These are phyloP conservation scores for Galerucella nymphaeae DNA, from an alignment of 2,888 invertebrate genomes.

Conservation along the genomic window DNA sequence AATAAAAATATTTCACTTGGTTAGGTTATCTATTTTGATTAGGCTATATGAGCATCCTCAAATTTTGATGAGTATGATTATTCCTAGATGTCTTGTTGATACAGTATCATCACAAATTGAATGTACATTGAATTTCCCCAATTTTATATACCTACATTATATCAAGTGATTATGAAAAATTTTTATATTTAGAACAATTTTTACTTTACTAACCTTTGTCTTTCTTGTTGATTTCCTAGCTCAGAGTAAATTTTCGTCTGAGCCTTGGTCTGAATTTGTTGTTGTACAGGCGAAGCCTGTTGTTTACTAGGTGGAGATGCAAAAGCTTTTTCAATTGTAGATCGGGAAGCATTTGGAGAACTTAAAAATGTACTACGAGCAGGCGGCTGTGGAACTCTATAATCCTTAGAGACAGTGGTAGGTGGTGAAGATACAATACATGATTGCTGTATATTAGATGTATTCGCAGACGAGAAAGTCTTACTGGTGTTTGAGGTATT, in stretches of 20 bases:
- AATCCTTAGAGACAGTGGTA: conserved; percentile 70
- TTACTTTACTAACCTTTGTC: conserved; percentile 13
- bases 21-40: no score
- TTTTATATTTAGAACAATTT: neutral
- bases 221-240: conserved; percentile 59
- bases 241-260: conserved; percentile 84
- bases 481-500: conserved; percentile 56
- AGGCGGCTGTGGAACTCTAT: conserved; percentile 70
- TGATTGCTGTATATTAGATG: conserved; percentile 74
- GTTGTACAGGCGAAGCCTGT: conserved; percentile 58
- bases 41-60: no score
- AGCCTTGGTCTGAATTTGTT: conserved; percentile 77
- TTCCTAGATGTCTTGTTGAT: no score
- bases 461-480: conserved; percentile 60
- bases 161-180: neutral
- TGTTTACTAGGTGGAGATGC: conserved; percentile 65
- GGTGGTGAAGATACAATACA: conserved; percentile 80
- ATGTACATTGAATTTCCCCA: no score
- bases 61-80: no score
- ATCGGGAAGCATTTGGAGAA: conserved; percentile 59
- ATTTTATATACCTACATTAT: no score
- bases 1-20: no score
- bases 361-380: conserved; percentile 60
- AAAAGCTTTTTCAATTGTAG: conserved; percentile 57
- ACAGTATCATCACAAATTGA: no score